Evolutionary conservation across 2,113 vertebrate genomes (phyloP), one percentile per base, ranked within the genome.

Genomic region (Aptenodytes forsteri): DNA sequence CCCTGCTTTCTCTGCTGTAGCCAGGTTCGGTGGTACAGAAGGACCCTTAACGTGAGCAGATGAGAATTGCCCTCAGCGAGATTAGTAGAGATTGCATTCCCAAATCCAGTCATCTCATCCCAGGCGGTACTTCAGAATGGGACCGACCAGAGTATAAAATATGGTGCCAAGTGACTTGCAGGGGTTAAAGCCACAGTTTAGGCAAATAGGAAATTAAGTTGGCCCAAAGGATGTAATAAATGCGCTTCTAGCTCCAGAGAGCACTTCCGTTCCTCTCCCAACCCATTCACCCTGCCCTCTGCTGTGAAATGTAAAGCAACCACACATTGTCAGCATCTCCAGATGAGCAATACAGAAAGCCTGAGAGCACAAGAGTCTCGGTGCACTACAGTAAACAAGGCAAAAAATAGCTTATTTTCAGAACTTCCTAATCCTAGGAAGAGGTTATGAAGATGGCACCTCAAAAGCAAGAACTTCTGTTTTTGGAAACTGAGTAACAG

Each of bases 31-130:
- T 6, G 20, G 26, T 47, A 77, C 26, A 44, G 38, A 67, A 83
- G 55, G 56, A 50, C 0, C 42, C 38, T 36, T 9, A 50, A 50
- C 1, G 1, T 0, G 3, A 79, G 69, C 9, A 49, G 62, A 19
- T 7, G 16, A 79, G 38, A 38, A 62, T 18, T 79, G n/a, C 38
- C 25, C 10, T 2, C 3, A 0, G 20, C 8, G n/a, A 46, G 14
- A 32, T 27, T 42, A 40, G 34, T 1, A 66, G 11, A 58, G 11
- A 13, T 1, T 32, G n/a, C 16, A 64, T 42, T 66, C 64, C 77
- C 67, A 94, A 47, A 79, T 25, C 36, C 80, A 32, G 21, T 10
- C 36, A 70, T 14, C 26, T 71, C 65, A 49, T 29, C 18, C 55
- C 21, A 64, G 47, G 21, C 66, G 7, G 5, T 16, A 42, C 13